Evolutionary conservation across 2,113 vertebrate genomes (phyloP).

Genomic region (Pluvianellus socialis): DNA sequence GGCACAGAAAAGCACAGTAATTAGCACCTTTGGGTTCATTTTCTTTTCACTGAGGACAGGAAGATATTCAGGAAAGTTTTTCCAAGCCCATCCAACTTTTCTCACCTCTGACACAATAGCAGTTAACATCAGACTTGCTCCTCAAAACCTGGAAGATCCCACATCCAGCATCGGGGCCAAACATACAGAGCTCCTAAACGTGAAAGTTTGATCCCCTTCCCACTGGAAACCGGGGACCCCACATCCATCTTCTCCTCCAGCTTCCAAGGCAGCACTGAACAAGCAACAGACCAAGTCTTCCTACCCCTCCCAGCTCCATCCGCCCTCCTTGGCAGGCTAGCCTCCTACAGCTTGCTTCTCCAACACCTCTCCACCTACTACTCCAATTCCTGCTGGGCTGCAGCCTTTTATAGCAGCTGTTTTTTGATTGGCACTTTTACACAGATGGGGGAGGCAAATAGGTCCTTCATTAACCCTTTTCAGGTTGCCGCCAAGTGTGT

Average conservation of each 20-base stretch:
- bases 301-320: background rate
- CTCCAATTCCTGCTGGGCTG: constrained; percentile 51
- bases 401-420: constrained; percentile 64
- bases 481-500: constrained; percentile 46
- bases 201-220: background rate
- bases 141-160: background rate
- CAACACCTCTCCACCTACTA: constrained; percentile 52
- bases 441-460: constrained; percentile 65
- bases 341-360: constrained; percentile 36
- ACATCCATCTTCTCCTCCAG: background rate
- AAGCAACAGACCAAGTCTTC: background rate
- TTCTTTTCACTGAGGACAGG: background rate
- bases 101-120: fast-evolving
- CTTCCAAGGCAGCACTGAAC: background rate
- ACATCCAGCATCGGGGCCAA: background rate
- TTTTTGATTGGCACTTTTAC: constrained; percentile 61
- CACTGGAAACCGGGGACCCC: background rate
- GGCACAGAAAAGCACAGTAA: no score
- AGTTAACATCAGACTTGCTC: background rate
- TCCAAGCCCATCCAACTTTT: background rate
- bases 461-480: constrained; percentile 67
- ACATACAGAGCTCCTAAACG: fast-evolving
- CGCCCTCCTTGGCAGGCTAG: constrained; percentile 27
- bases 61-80: background rate
- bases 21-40: background rate